Base-by-base conservation (phyloP, 1,140 invertebrate genomes). In the Ceratina calcarata region DNA sequence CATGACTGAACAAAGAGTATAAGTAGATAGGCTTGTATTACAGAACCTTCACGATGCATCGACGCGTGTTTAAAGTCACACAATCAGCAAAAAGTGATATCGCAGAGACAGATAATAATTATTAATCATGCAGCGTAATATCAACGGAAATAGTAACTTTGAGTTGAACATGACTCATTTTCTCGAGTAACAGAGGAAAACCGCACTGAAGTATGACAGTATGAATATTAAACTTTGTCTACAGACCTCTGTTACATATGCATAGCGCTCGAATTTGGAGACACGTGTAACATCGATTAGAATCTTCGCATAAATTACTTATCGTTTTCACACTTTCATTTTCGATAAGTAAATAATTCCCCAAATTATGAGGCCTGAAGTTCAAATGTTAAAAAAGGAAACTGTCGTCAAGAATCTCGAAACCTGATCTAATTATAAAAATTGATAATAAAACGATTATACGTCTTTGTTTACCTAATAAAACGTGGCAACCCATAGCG, bases 211-310 rank as follows among this genome's bases (percentile, higher is more conserved):
- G 10, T 61, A 37, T 32, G 4, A 45, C 57, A 16, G 20, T 32
- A 81, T 72, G 68, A 73, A 78, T 72, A 82, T 82, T 70, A 83
- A 82, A 78, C 60, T 80, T 76, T 27, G 13, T 45, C 61, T 55
- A 45, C 1, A 67, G 22, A 53, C 13, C 18, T 75, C 72, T 68
- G 32, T 64, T 77, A 32, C 79, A 49, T 81, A 77, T 72, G 70
- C 32, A 55, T 82, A 32, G 27, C 13, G n/a, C 58, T 62, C 16
- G 58, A 45, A n/a, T 55, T 16, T 68, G 16, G 16, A 58, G n/a
- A 60, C 32, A n/a, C 8, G 55, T 16, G 32, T 60, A 60, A 68
- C 62, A 27, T 49, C 55, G 22, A 58, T 57, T 58, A 16, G 13
- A 10, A 60, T 13, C 53, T 76, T 76, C 49, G 58, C 53, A 49